These are phyloP conservation scores for Cryptophagus acutangulus DNA, from an alignment of 2,888 invertebrate genomes.

Conservation along the genomic window DNA sequence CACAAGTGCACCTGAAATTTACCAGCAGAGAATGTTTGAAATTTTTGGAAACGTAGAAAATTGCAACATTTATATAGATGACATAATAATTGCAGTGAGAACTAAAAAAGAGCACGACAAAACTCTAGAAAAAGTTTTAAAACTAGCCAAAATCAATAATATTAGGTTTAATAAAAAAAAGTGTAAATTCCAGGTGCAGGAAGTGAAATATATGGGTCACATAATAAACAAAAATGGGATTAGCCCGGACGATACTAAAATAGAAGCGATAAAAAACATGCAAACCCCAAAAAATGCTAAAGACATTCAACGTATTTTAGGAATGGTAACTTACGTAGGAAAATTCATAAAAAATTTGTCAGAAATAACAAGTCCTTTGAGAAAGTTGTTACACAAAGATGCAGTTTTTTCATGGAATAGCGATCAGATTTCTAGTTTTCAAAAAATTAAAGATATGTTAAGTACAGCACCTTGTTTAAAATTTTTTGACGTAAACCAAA, in stretches of 20 bases:
- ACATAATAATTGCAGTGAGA: conserved; percentile 25
- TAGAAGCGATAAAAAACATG: conserved; percentile 14
- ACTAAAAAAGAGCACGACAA: conserved; percentile 24
- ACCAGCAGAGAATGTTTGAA: conserved; percentile 18
- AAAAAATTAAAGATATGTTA: conserved; percentile 12
- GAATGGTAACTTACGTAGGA: conserved; percentile 17
- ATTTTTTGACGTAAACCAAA: conserved; percentile 11
- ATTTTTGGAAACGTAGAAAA: conserved; percentile 23
- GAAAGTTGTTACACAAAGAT: conserved; percentile 10
- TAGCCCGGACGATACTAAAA: conserved; percentile 8
- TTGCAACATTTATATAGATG: conserved; percentile 26
- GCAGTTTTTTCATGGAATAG: conserved; percentile 6
- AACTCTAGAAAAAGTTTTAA: conserved; percentile 20
- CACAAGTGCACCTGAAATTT: conserved; percentile 12
- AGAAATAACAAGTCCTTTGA: conserved; percentile 4
- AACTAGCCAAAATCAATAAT: conserved; percentile 16
- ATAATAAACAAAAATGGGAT: conserved; percentile 5
- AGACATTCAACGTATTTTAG: conserved; percentile 17
- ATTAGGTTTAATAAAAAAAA: conserved; percentile 22
- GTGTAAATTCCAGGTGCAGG: conserved; percentile 2
- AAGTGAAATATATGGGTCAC: conserved; percentile 9
- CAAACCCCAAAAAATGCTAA: conserved; percentile 12
- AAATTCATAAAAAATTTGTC: conserved; percentile 17
- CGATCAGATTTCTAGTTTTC: conserved; percentile 7
- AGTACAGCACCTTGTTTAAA: conserved; percentile 8